These are phyloP conservation scores for Phyllotreta striolata DNA, from an alignment of 2,888 invertebrate species.

Conservation along the genomic window DNA sequence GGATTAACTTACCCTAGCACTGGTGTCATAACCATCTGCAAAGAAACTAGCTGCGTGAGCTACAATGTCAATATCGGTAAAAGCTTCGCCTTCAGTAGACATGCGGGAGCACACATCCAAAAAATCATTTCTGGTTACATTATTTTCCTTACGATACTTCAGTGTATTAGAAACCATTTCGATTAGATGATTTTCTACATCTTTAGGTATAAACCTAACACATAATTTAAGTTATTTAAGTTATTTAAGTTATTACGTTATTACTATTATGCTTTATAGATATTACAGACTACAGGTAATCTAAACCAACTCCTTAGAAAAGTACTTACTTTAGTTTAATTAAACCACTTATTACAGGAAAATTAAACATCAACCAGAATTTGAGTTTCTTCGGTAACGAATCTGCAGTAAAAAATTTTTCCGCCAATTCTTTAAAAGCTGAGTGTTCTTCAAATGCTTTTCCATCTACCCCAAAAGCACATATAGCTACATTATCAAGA, in stretches of 20 bases:
- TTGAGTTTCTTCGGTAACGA: constrained; percentile 4
- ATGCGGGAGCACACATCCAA: constrained; percentile 43
- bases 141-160: constrained; percentile 56
- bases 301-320: too few relatives aligned
- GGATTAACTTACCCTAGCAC: constrained; percentile 53
- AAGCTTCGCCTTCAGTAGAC: constrained; percentile 28
- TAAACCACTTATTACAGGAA: background rate
- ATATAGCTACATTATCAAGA: constrained; percentile 60
- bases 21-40: constrained; percentile 66
- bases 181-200: constrained; percentile 56
- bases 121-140: constrained; percentile 61
- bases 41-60: constrained; percentile 67
- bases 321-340: constrained; percentile 21
- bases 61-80: constrained; percentile 61
- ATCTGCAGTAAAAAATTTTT: constrained; percentile 6
- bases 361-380: background rate
- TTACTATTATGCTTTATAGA: background rate
- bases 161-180: constrained; percentile 54
- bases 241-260: background rate
- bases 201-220: constrained; percentile 49
- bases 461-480: constrained; percentile 61
- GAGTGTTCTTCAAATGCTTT: constrained; percentile 54
- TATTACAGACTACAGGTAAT: too few relatives aligned
- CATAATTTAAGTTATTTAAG: background rate
- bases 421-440: constrained; percentile 43